phyloP scores from a whole-genome alignment of 2,113 vertebrate species.

The Fulmarus glacialis region DNA sequence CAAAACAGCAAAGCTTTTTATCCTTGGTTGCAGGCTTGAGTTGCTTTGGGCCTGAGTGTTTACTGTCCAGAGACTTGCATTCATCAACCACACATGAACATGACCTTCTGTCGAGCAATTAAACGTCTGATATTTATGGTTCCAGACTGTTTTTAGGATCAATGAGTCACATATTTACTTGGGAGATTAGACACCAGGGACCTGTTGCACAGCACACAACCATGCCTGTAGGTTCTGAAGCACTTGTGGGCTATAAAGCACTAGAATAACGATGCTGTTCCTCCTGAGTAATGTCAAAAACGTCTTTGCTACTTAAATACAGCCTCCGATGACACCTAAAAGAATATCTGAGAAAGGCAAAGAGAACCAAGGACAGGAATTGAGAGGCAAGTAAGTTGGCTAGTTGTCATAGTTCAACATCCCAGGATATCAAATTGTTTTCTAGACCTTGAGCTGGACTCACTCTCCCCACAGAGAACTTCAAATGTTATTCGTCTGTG shows the following conservation, averaged over 20 bases:
- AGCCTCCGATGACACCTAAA: background rate
- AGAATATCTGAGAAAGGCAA: background rate
- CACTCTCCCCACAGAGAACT: background rate
- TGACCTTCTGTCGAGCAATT: background rate
- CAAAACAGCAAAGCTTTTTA: background rate
- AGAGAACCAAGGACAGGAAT: background rate
- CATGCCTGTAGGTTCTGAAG: background rate
- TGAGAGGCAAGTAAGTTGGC: background rate
- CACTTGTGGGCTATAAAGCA: background rate
- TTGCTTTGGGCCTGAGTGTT: background rate
- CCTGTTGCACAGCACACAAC: background rate
- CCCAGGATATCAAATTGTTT: background rate
- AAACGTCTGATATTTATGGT: slow-evolving; percentile 44
- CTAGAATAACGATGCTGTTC: slow-evolving; percentile 5
- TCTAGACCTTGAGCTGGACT: background rate
- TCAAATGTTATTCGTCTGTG: background rate
- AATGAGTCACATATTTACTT: slow-evolving; percentile 69
- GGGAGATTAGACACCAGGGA: slow-evolving; percentile 26
- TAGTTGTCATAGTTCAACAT: background rate
- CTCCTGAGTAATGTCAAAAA: slow-evolving; percentile 29
- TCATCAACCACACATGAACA: background rate
- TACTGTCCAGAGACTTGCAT: slow-evolving; percentile 8
- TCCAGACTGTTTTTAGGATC: slow-evolving; percentile 1
- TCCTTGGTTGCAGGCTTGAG: background rate
- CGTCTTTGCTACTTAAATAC: slow-evolving; percentile 1